Evolutionary conservation across 1,140 invertebrate genomes (phyloP).

Genomic region (Antheraea pernyi): DNA sequence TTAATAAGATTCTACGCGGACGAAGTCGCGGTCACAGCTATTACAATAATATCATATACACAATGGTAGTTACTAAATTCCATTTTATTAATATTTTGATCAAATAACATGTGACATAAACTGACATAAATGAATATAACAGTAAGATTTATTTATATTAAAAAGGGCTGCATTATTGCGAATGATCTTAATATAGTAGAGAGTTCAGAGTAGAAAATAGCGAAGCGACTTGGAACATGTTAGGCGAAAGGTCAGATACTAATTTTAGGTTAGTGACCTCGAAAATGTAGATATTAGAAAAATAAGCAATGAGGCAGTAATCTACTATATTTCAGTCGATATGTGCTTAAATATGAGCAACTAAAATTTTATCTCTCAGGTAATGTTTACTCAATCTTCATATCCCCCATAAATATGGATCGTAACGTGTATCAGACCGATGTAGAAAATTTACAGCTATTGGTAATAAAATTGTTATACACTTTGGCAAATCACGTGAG

Average conservation of each 20-base stretch:
- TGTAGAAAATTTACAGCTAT: neutral
- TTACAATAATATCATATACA: no score
- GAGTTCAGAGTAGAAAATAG: neutral
- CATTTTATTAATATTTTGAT: no score
- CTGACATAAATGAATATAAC: no score
- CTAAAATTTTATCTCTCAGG: neutral
- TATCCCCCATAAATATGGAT: constrained; percentile 1
- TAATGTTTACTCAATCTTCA: constrained; percentile 12
- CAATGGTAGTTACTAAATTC: no score
- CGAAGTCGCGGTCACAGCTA: no score
- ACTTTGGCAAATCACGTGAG: constrained; percentile 2
- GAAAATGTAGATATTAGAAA: neutral
- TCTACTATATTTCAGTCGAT: neutral
- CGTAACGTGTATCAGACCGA: neutral
- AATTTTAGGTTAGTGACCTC: neutral
- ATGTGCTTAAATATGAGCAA: neutral
- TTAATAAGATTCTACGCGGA: no score
- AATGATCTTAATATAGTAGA: no score
- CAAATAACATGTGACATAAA: no score
- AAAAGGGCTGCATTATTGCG: no score
- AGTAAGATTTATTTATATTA: no score
- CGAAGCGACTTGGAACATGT: neutral
- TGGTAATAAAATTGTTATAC: neutral
- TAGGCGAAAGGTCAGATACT: neutral
- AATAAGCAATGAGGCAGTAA: neutral